A percentile compares a stretch with the other conserved stretches of the same genome.
These are phyloP conservation scores for Anas platyrhynchos DNA, from an alignment of 2,113 vertebrate species.

Conservation along the genomic window DNA sequence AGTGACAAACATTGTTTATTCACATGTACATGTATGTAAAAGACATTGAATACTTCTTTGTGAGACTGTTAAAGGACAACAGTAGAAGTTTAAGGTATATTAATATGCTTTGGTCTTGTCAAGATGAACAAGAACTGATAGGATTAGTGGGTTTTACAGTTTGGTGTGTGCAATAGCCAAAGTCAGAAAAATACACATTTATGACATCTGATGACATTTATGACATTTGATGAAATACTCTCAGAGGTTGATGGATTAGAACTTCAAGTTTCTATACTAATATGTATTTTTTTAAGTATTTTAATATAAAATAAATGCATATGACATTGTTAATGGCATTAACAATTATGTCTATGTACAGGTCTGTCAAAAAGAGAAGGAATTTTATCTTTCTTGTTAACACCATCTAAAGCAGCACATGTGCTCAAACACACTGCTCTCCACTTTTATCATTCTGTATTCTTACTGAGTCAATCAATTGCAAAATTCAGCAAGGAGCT, in stretches of 20 bases:
- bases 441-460: neutral
- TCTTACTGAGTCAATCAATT: neutral
- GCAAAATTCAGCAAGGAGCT: neutral
- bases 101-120: neutral
- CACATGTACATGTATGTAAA: rapidly evolving
- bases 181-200: neutral
- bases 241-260: neutral
- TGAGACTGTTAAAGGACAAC: neutral
- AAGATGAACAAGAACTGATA: neutral
- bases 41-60: neutral
- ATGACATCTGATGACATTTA: neutral
- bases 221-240: neutral
- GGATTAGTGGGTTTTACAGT: neutral
- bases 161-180: neutral
- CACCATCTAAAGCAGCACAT: neutral
- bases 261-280: neutral
- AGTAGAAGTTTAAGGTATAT: neutral
- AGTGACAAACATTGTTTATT: neutral
- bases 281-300: neutral
- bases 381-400: neutral
- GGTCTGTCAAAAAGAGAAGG: neutral
- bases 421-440: neutral
- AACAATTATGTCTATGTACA: neutral
- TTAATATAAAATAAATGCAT: neutral
- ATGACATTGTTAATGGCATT: neutral